Evolutionary conservation across 2,797 vertebrate species (phyloP), one percentile per base, ranked within the genome.

Genomic region (Podargus strigoides): DNA sequence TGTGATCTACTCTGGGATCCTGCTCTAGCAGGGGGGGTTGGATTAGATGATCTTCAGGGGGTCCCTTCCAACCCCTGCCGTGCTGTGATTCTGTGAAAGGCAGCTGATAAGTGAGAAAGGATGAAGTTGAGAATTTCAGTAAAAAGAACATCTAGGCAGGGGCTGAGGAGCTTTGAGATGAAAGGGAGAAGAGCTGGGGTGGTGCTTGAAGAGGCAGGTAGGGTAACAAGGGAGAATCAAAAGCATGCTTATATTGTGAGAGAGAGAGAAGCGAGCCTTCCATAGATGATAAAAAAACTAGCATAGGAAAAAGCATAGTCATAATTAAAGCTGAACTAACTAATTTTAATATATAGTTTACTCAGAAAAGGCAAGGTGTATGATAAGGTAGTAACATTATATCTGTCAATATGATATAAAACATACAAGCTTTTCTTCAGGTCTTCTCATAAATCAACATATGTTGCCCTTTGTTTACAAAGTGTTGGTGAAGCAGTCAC

Each of bases 391-490:
- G 34, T 7, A 53, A 52, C 52, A 56, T 93, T 72, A 22, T 30
- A 7, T 12, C 73, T 78, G 62, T 66, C 83, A 91, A 72, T 86
- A 22, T 27, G 50, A 81, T 75, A 50, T 78, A 86, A 95, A 94
- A 81, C 53, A 75, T 23, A 93, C 77, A 62, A 75, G 83, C 32
- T 93, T 94, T 88, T 77, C 72, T 84, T 77, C 76, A 60, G 30
- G 37, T 84, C 79, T 68, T 37, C 73, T 41, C 44, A 64, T 91
- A 44, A 94, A 86, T 95, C 80, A 82, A 39, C 84, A 34, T 44
- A 8, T 9, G 68, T 60, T 72, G 72, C 64, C 68, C 82, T 53
- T 67, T 87, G 21, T 89, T 93, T 92, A 9, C 56, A 85, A 68
- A 86, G 41, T 92, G 28, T 7, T 46, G 59, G 63, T 63, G 77